phyloP scores from a whole-genome alignment of 2,888 invertebrate species.

The Isoperla grammatica region DNA sequence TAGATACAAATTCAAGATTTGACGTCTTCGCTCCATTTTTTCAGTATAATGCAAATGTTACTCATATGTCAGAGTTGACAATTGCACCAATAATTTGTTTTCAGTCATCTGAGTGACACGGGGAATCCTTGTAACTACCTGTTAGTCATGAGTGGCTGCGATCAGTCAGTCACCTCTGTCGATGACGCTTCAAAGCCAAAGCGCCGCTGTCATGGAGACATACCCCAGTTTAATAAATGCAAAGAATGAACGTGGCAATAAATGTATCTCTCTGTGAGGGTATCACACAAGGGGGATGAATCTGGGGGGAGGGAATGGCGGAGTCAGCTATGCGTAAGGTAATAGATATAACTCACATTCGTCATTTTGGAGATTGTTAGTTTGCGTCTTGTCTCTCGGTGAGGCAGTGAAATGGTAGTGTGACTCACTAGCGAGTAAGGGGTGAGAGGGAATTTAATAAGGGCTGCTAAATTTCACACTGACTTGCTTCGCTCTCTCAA shows the following conservation, averaged over 20 bases:
- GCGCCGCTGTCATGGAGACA: no score
- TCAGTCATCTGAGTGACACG: no score
- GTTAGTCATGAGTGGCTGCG: no score
- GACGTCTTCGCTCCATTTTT: no score
- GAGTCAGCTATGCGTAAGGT: conserved; percentile 2
- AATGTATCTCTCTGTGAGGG: no score
- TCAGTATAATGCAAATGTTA: no score
- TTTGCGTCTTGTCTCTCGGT: not conserved
- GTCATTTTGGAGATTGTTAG: conserved; percentile 10
- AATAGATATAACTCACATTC: not conserved
- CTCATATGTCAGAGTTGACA: no score
- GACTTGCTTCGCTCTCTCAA: conserved; percentile 38
- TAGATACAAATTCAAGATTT: no score
- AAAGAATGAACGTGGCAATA: not conserved
- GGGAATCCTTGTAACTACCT: no score
- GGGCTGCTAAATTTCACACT: conserved; percentile 44
- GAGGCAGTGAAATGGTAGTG: conserved; percentile 3
- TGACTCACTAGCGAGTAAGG: conserved; percentile 7
- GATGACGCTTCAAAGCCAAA: no score
- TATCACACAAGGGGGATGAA: not conserved
- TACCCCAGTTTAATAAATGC: not conserved
- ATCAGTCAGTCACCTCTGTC: no score
- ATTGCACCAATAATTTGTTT: no score
- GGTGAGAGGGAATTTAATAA: conserved; percentile 39
- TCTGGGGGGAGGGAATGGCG: not conserved